Evolutionary conservation across 2,888 invertebrate species (phyloP).

Genomic region (Synergus laeviventris): DNA sequence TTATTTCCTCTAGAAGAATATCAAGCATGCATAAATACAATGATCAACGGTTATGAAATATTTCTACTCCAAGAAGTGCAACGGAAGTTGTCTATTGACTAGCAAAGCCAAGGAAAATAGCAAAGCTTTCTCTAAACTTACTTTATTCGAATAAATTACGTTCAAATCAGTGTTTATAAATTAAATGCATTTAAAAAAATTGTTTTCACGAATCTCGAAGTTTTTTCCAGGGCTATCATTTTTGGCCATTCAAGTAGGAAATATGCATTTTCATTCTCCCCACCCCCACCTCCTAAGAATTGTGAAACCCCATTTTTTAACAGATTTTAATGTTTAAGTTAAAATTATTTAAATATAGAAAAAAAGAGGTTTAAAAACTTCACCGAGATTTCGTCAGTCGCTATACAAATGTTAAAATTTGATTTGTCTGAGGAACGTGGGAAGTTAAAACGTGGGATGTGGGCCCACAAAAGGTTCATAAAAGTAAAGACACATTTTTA

Average conservation of each 20-base stretch:
- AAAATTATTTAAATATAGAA: too few relatives aligned
- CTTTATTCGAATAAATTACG: background rate
- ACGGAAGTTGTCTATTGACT: conserved; percentile 27
- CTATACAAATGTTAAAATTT: background rate
- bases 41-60: conserved; percentile 37
- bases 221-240: too few relatives aligned
- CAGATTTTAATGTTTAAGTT: too few relatives aligned
- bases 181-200: background rate
- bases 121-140: background rate
- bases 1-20: conserved; percentile 14
- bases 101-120: too few relatives aligned
- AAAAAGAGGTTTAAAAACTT: conserved; percentile 2
- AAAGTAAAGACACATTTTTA: background rate
- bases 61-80: conserved; percentile 28
- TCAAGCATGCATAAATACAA: conserved; percentile 37
- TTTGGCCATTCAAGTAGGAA: too few relatives aligned
- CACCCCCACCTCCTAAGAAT: too few relatives aligned
- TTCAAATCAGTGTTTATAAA: background rate
- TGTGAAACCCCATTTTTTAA: too few relatives aligned
- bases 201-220: background rate
- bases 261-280: too few relatives aligned
- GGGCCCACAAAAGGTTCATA: background rate
- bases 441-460: conserved; percentile 4
- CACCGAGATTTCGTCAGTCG: background rate
- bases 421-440: background rate